Conservation (phyloP, 2,888 invertebrate genomes). For the Bhutanitis thaidina region DNA sequence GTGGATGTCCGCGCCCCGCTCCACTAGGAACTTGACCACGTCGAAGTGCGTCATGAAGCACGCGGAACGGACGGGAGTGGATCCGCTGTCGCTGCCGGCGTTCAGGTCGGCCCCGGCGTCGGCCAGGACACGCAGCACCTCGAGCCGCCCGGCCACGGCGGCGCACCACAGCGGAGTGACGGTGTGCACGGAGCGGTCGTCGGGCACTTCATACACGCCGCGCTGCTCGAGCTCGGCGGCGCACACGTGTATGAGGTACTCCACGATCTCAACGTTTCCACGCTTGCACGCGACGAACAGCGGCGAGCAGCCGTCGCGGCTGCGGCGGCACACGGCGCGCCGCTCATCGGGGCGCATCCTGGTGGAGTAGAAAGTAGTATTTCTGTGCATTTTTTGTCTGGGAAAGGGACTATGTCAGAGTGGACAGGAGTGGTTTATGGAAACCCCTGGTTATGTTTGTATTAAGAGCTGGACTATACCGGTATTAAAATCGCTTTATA, state of each 20-base stretch:
- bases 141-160: constrained; percentile 90
- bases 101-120: constrained; percentile 91
- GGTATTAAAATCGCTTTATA: too few relatives aligned
- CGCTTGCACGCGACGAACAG: constrained; percentile 88
- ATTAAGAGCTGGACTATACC: too few relatives aligned
- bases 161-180: constrained; percentile 96
- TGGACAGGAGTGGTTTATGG: too few relatives aligned
- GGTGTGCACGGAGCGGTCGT: constrained; percentile 87
- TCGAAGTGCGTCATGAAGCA: constrained; percentile 95
- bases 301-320: constrained; percentile 89
- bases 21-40: constrained; percentile 81
- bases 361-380: too few relatives aligned
- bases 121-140: constrained; percentile 88
- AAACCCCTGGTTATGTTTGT: too few relatives aligned
- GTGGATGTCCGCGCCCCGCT: constrained; percentile 90
- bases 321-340: constrained; percentile 83
- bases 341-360: constrained; percentile 81
- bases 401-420: too few relatives aligned
- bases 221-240: constrained; percentile 91
- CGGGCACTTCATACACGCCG: constrained; percentile 88
- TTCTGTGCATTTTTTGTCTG: too few relatives aligned
- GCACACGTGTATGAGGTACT: constrained; percentile 91
- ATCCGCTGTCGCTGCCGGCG: constrained; percentile 92
- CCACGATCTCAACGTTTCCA: constrained; percentile 90
- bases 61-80: constrained; percentile 93